Conservation (phyloP, 64 coral and sea anemone species). For the Catalaphyllia jardinei region DNA sequence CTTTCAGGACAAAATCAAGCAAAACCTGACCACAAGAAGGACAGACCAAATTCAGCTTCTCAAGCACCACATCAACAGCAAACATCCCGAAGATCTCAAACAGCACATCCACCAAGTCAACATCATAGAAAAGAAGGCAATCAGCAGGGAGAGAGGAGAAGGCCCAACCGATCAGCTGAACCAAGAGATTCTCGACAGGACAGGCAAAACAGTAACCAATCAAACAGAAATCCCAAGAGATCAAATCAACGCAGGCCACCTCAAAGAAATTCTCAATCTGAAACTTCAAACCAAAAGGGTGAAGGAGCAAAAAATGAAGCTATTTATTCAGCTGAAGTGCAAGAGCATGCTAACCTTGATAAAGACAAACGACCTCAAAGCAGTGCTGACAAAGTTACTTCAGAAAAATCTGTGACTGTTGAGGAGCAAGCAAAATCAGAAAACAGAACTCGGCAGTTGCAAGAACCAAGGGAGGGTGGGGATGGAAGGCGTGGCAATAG, state of each 20-base stretch:
- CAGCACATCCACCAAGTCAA: constrained; percentile 15
- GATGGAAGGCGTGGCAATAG: background rate
- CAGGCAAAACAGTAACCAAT: background rate
- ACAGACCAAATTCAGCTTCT: constrained; percentile 24
- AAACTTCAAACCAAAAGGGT: background rate
- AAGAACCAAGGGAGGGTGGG: background rate
- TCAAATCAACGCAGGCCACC: background rate
- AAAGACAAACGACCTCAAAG: background rate
- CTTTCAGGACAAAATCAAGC: constrained; percentile 29
- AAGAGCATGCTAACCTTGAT: background rate
- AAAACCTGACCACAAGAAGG: constrained; percentile 21
- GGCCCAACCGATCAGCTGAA: background rate
- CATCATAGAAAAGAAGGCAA: background rate
- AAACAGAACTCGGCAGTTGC: background rate
- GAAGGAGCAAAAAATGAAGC: background rate
- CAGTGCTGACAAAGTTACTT: background rate
- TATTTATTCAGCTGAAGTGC: background rate
- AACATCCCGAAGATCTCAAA: constrained; percentile 22
- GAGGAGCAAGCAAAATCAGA: background rate
- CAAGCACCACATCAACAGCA: constrained; percentile 11
- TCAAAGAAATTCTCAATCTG: background rate
- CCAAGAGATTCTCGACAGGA: background rate
- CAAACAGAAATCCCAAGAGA: constrained; percentile 1
- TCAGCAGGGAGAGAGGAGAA: constrained; percentile 2
- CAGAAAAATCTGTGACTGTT: background rate